A percentile compares a stretch with the other conserved stretches of the same genome.
Conservation (phyloP, 2,113 vertebrate species). For the Perognathus longimembris region DNA sequence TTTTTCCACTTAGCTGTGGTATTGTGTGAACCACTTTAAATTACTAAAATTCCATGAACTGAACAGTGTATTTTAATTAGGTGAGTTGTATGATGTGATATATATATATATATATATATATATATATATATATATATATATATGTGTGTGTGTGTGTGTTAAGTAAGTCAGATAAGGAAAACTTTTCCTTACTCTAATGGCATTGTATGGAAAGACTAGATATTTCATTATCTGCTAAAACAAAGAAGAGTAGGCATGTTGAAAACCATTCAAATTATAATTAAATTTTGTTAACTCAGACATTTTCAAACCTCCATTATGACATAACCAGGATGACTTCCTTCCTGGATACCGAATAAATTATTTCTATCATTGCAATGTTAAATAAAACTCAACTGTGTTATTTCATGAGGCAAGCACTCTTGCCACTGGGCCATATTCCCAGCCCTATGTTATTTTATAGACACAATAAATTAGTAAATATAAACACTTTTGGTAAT, state of each 20-base stretch:
- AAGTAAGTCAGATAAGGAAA: neutral
- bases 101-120: neutral
- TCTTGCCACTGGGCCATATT: too few species aligned
- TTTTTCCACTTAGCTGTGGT: neutral
- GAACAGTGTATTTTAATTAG: neutral
- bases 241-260: neutral
- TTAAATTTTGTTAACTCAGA: constrained; percentile 55
- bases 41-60: neutral
- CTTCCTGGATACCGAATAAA: too few species aligned
- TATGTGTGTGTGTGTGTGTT: too few species aligned
- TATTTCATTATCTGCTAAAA: constrained; percentile 52
- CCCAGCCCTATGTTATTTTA: too few species aligned
- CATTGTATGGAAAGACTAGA: constrained; percentile 41
- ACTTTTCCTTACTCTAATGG: neutral
- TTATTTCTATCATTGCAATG: too few species aligned
- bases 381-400: too few species aligned
- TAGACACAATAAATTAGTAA: too few species aligned
- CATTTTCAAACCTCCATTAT: neutral
- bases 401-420: too few species aligned
- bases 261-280: neutral
- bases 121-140: neutral
- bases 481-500: too few species aligned
- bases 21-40: neutral
- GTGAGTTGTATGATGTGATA: neutral
- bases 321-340: too few species aligned